These are phyloP conservation scores for Callosobruchus maculatus DNA, from an alignment of 2,888 invertebrate genomes.

Conservation along the genomic window DNA sequence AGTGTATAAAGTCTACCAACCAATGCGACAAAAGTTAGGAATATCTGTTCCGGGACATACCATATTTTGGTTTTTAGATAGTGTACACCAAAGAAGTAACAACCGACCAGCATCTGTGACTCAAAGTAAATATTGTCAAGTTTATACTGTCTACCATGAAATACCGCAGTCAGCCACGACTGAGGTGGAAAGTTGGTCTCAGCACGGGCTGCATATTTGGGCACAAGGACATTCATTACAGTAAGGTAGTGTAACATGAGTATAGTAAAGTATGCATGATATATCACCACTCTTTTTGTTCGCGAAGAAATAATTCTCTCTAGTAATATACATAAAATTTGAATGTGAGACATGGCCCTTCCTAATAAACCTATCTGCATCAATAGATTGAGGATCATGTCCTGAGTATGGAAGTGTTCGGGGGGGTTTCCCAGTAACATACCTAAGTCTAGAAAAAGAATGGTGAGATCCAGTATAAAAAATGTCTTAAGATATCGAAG, in stretches of 20 bases:
- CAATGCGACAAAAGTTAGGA: conserved; percentile 24
- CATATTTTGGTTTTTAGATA: conserved; percentile 19
- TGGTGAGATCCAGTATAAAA: conserved; percentile 20
- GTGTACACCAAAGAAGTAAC: conserved; percentile 35
- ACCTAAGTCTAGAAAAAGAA: neutral
- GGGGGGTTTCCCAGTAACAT: neutral
- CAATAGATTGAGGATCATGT: neutral
- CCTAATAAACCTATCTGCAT: neutral
- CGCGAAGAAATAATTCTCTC: neutral
- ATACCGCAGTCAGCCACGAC: conserved; percentile 15
- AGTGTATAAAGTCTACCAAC: conserved; percentile 32
- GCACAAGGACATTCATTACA: neutral
- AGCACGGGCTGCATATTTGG: neutral
- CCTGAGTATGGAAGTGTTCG: neutral
- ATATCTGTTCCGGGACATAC: conserved; percentile 23
- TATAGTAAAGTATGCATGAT: neutral
- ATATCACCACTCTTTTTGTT: neutral
- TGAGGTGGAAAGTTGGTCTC: neutral
- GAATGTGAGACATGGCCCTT: neutral
- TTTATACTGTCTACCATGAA: neutral
- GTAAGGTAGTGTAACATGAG: neutral
- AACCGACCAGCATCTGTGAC: conserved; percentile 26
- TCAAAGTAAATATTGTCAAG: conserved; percentile 5
- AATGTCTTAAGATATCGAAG: conserved; percentile 20
- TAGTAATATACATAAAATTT: neutral